These are phyloP conservation scores for Hypsibius dujardini DNA, from an alignment of 1,140 invertebrate species.

Conservation along the genomic window DNA sequence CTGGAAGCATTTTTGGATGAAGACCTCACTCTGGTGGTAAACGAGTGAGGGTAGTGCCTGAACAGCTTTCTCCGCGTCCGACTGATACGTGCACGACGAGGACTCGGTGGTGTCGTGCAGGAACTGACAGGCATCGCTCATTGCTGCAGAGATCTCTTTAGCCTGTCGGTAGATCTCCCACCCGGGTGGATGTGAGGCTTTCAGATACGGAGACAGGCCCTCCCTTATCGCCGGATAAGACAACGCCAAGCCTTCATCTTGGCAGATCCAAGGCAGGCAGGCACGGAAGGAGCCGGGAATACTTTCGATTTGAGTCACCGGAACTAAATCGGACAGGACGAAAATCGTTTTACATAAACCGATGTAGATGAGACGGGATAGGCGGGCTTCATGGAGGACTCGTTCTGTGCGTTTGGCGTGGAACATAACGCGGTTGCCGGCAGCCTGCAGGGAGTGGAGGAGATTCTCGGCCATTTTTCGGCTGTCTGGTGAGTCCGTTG, in stretches of 20 bases:
- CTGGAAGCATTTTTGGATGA: background rate
- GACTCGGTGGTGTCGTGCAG: background rate
- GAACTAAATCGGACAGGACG: background rate
- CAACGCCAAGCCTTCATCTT: conserved; percentile 3
- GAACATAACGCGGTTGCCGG: conserved; percentile 8
- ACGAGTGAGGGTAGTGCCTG: background rate
- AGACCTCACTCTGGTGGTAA: background rate
- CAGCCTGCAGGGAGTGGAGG: conserved; percentile 4
- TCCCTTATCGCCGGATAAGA: background rate
- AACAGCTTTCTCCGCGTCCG: background rate
- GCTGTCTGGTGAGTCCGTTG: background rate
- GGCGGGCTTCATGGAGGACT: background rate
- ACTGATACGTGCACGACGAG: background rate
- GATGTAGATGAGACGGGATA: background rate
- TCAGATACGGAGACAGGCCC: background rate
- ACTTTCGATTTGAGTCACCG: background rate
- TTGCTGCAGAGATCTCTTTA: background rate
- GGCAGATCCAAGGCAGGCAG: conserved; percentile 8
- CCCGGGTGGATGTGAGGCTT: background rate
- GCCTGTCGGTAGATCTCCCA: background rate
- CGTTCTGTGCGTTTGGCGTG: conserved; percentile 5
- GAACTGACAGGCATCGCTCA: background rate
- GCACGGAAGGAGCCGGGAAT: background rate
- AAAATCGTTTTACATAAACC: background rate
- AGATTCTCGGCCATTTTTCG: conserved; percentile 11